Conservation (phyloP, 1,140 invertebrate species). For the Pachypsylla venusta region DNA sequence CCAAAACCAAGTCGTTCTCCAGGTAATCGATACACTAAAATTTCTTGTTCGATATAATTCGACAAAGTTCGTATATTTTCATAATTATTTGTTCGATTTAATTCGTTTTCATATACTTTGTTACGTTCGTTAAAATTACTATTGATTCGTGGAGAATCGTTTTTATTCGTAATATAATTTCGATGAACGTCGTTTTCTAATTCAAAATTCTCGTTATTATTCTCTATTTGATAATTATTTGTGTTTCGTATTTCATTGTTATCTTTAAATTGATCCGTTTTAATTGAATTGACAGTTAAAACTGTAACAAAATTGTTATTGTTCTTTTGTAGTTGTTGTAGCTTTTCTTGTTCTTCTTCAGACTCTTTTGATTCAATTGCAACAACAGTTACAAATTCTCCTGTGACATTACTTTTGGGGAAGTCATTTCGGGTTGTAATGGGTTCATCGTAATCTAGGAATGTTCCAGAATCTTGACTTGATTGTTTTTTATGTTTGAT, state of each 20-base stretch:
- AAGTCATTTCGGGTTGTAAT: background rate
- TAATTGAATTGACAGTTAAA: constrained; percentile 33
- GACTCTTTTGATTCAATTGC: constrained; percentile 31
- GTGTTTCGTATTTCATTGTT: background rate
- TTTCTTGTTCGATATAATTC: constrained; percentile 41
- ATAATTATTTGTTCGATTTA: constrained; percentile 5
- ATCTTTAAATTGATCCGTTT: background rate
- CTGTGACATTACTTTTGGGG: constrained; percentile 18
- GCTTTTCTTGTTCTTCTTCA: constrained; percentile 29
- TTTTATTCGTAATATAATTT: background rate
- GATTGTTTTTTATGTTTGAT: constrained; percentile 10
- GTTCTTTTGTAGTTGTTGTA: constrained; percentile 20
- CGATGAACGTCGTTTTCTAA: background rate
- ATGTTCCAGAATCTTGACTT: background rate
- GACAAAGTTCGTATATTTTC: background rate
- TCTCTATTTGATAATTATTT: background rate
- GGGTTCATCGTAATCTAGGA: constrained; percentile 1
- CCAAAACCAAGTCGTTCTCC: constrained; percentile 82
- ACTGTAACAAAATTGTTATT: constrained; percentile 35
- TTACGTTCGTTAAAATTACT: constrained; percentile 27
- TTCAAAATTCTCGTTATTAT: background rate
- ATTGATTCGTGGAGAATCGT: background rate
- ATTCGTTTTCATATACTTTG: constrained; percentile 21
- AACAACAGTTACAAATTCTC: constrained; percentile 51
- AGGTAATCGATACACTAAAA: constrained; percentile 64